Evolutionary conservation across 2,888 invertebrate species (phyloP).

Genomic region (Xestobium rufovillosum): DNA sequence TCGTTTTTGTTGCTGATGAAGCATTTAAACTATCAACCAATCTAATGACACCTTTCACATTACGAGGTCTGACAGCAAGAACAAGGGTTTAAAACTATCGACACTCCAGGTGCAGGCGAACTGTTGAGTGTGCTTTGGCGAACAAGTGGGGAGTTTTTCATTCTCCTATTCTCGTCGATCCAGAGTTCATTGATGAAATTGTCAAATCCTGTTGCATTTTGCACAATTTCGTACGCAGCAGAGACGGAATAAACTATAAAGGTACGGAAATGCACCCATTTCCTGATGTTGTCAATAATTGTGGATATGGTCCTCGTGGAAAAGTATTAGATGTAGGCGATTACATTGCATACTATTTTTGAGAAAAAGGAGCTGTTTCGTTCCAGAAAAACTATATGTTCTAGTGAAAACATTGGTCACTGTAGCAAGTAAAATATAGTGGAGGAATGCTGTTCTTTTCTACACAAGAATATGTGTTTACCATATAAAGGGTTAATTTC

Average conservation of each 20-base stretch:
- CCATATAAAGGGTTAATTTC: no score
- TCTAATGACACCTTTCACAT: slow-evolving; percentile 14
- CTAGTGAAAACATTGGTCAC: no score
- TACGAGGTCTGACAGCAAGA: no score
- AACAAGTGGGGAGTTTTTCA: slow-evolving; percentile 18
- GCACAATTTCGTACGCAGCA: slow-evolving; percentile 12
- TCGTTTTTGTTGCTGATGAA: slow-evolving; percentile 19
- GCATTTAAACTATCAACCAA: slow-evolving; percentile 13
- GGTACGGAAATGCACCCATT: slow-evolving; percentile 13
- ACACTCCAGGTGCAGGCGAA: slow-evolving; percentile 14
- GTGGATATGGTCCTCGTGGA: no score
- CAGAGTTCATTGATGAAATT: slow-evolving; percentile 12
- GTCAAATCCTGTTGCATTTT: slow-evolving; percentile 14
- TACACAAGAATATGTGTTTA: no score
- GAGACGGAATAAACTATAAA: slow-evolving; percentile 13
- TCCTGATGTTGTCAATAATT: slow-evolving; percentile 9
- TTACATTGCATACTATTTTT: no score
- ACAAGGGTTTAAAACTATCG: slow-evolving; percentile 22
- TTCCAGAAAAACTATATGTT: no score
- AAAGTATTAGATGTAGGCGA: no score
- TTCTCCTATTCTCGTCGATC: slow-evolving; percentile 14
- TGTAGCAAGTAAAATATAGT: no score
- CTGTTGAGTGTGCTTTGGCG: slow-evolving; percentile 17
- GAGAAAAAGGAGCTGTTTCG: no score
- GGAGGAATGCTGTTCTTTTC: no score